Base-by-base conservation (phyloP, 2,113 vertebrate genomes). In the Bucco capensis region DNA sequence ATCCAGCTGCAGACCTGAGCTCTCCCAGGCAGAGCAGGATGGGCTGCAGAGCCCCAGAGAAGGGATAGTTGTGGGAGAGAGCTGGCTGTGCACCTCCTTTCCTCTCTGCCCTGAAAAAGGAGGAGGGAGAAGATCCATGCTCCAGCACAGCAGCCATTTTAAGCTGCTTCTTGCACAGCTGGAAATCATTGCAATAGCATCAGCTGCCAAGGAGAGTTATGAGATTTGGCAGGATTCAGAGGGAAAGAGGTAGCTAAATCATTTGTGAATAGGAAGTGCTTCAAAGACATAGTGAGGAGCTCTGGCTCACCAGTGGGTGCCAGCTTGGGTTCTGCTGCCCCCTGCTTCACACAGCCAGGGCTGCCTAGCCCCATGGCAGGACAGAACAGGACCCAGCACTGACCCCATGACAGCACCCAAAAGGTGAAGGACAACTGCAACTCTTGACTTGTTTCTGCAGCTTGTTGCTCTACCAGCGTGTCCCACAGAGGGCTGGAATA, bases 161-260 rank as follows among this genome's bases (percentile, higher is more conserved):
- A 66, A 82, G 58, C 72, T 23, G 70, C 66, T 86, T 16, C 89
- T 84, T 46, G 49, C 94, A 90, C 94, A 94, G 91, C 92, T 95
- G 95, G 91, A 95, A 96, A 79, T 72, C 91, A 57, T 61, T 78
- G 87, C 0, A 12, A 89, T 28, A 76, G 78, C 64, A 47, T 70
- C 75, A 14, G 82, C 93, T 87, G 75, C 87, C 89, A 85, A 69
- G 58, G 84, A 79, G 58, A 87, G 64, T 72, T 9, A 31, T 12
- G 89, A 79, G 89, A 11, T 83, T 89, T 91, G 94, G 87, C 87
- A 89, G 82, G 35, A 69, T 31, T 17, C 33, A 5, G 78, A 87
- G 74, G 78, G 46, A 61, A 57, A 69, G 83, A 78, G 66, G 94
- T 25, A 71, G 57, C 35, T 61, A 79, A 90, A 89, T 42, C 17